Evolutionary conservation across 2,797 vertebrate genomes (phyloP).

Genomic region (Philypnodon macrostomus): DNA sequence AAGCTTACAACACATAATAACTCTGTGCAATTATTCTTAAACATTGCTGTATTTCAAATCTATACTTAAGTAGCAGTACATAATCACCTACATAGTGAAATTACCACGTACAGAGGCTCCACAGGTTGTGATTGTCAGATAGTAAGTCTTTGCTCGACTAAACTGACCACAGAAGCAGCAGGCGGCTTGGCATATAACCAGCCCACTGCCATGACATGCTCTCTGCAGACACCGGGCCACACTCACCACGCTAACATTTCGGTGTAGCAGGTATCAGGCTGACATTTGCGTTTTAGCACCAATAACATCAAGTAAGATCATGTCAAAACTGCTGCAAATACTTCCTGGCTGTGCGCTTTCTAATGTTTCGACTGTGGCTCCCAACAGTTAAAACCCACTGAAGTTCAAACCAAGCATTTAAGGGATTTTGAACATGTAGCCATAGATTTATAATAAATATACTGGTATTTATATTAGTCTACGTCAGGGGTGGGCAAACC

Average conservation of each 20-base stretch:
- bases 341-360: conserved; percentile 24
- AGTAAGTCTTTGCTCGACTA: conserved; percentile 56
- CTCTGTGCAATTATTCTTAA: too few relatives aligned
- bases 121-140: conserved; percentile 26
- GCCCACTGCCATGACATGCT: conserved; percentile 55
- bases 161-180: conserved; percentile 54
- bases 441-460: too few relatives aligned
- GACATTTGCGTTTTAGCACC: conserved; percentile 77
- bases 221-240: conserved; percentile 54
- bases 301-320: conserved; percentile 74
- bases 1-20: too few relatives aligned
- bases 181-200: conserved; percentile 47
- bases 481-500: too few relatives aligned
- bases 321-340: conserved; percentile 59
- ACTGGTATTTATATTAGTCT: too few relatives aligned
- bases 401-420: too few relatives aligned
- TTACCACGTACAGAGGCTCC: conserved; percentile 17
- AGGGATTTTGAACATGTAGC: too few relatives aligned
- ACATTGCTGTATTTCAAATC: too few relatives aligned
- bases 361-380: background rate
- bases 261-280: conserved; percentile 62
- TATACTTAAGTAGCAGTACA: too few relatives aligned
- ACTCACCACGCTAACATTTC: conserved; percentile 64
- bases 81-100: background rate
- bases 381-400: too few relatives aligned